Evolutionary conservation across 2,888 invertebrate genomes (phyloP), one percentile per base, ranked within the genome.

Genomic region (Brachypterus glaber): DNA sequence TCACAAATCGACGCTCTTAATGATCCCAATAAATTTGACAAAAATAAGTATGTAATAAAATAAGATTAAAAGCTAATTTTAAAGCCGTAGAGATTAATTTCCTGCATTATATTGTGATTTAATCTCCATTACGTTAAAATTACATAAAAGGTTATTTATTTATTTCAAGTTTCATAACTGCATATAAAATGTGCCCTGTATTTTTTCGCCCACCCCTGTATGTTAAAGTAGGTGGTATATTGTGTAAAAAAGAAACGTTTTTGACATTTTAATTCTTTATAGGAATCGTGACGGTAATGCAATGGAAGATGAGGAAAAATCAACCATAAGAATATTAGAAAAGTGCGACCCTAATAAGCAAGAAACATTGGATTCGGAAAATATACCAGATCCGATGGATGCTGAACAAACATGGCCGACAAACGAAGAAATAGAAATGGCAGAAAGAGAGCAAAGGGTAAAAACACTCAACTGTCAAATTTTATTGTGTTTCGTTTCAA

Each of bases 331-430:
- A 49, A 59, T 79, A 11, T 55, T 81, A 33, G 74, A 74, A 57
- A 62, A 61, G 21, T 76, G 78, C 13, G 77, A 86, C 64, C 74
- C 79, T 1, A 52, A 55, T 0, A 75, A 78, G 55, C 87, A 86
- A 66, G 82, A 82, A 55, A 76, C 80, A 35, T 69, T 95, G 25
- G 73, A 79, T 40, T 71, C 76, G 16, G 93, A 92, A 68, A 86
- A 87, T 64, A 67, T 79, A 35, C 82, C 84, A 1, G 89, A 95
- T 69, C 82, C 82, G 4, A 86, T 95, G 89, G 87, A 91, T 59
- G 90, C 84, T 1, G 96, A 96, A 61, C 96, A 96, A 66, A 95
- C 93, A 1, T 95, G 92, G 91, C 95, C 96, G 0, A 92, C 92
- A 11, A 83, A 84, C 47, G 90, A 93, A 57, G 93, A 95, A 67